Evolutionary conservation across 2,113 vertebrate species (phyloP).

Genomic region (Symphodus melops): DNA sequence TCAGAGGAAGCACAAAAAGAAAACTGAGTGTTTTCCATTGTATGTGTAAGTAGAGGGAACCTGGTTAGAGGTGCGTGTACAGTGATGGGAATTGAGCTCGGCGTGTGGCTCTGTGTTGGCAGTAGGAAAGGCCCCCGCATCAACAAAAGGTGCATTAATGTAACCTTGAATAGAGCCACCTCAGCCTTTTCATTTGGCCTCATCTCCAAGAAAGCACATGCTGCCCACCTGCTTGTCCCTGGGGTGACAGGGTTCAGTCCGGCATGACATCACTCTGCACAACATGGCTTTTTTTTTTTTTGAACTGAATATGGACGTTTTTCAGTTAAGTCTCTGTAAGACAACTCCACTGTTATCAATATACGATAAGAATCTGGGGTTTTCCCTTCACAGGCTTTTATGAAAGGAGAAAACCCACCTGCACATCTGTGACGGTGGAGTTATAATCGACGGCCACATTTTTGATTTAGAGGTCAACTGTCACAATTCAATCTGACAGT

Average conservation of each 20-base stretch:
- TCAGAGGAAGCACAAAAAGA: slow-evolving; percentile 90
- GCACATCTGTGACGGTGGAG: slow-evolving; percentile 14
- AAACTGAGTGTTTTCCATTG: slow-evolving; percentile 92
- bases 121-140: slow-evolving; percentile 54
- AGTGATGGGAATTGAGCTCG: slow-evolving; percentile 80
- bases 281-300: slow-evolving; percentile 3
- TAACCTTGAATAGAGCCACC: slow-evolving; percentile 71
- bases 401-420: slow-evolving; percentile 15
- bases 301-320: slow-evolving; percentile 1
- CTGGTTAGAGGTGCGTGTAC: slow-evolving; percentile 88
- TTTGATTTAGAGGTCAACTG: slow-evolving; percentile 35
- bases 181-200: slow-evolving; percentile 72
- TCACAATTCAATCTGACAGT: slow-evolving; percentile 14
- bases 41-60: slow-evolving; percentile 92
- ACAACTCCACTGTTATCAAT: neutral
- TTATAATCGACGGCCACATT: slow-evolving; percentile 39
- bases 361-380: slow-evolving; percentile 1
- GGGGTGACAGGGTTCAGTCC: slow-evolving; percentile 55
- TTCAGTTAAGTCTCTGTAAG: slow-evolving; percentile 3
- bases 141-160: slow-evolving; percentile 82
- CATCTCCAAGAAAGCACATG: slow-evolving; percentile 61
- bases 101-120: slow-evolving; percentile 70
- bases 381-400: slow-evolving; percentile 26
- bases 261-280: slow-evolving; percentile 37
- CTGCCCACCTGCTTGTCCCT: slow-evolving; percentile 62